Evolutionary conservation across 2,888 invertebrate genomes (phyloP), one percentile per base, ranked within the genome.

Genomic region (Capitulum mitella): DNA sequence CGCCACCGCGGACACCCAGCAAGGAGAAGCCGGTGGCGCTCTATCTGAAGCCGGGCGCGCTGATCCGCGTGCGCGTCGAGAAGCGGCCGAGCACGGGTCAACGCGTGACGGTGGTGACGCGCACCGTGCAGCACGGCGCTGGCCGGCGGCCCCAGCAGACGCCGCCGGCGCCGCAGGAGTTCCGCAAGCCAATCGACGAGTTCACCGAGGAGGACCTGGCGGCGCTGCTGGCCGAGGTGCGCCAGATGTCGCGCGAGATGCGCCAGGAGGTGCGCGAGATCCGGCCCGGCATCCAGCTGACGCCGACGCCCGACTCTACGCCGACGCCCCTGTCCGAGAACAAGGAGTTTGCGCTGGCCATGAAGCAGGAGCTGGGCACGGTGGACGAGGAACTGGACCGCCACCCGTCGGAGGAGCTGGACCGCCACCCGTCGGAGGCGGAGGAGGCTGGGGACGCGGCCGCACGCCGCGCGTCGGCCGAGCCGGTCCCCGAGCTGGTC

Each of bases 21-120:
- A 70, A 70, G 70, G 70, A 70, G 70, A 70, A 70, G 40, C 70
- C 70, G 26, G 70, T 70, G 40, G 70, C 70, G 22, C 40, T 70
- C 0, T 70, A 70, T 40, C 70, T 70, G 70, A 70, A 70, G 37
- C 40, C 70, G 8, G 70, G 70, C 26, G 37, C 40, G 5, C 37
- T 70, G 26, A 37, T 70, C 19, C 70, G 70, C 37, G 70, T 70
- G 22, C 37, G 70, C 3, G 70, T 70, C 1, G 70, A 70, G n/a
- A 70, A 70, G 40, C 70, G 70, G 8, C 70, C 70, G 16, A 70
- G 70, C 70, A 40, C 70, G 37, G 70, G 70, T 3, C 37, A 70
- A 26, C 37, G 70, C 10, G 70, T 70, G 26, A 70, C 37, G 16
- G 70, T 70, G 22, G 70, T 70, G 37, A 70, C 70, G 6, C 37